phyloP scores from a whole-genome alignment of 2,113 vertebrate species.

The Gymnobelideus leadbeateri region DNA sequence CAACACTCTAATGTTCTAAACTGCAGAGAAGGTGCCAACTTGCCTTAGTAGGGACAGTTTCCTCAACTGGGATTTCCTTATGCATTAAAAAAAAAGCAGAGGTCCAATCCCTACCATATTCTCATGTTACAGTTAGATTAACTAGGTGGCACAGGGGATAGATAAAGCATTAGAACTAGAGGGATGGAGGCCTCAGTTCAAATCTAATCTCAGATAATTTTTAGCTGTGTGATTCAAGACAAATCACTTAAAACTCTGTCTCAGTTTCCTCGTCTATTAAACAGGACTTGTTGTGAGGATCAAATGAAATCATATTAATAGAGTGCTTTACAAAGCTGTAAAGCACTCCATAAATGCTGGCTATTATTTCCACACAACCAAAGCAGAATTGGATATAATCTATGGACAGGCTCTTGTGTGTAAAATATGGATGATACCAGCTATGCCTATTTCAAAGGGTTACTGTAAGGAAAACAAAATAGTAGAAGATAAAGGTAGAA shows the following conservation, averaged over 20 bases:
- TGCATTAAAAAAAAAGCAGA: background rate
- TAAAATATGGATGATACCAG: background rate
- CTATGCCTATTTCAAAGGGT: background rate
- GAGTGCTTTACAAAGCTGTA: background rate
- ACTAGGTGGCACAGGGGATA: background rate
- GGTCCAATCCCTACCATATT: background rate
- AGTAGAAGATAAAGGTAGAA: background rate
- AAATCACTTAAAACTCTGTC: background rate
- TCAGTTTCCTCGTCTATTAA: background rate
- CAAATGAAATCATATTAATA: background rate
- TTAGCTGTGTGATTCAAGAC: background rate
- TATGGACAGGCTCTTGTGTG: background rate
- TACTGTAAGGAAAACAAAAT: background rate
- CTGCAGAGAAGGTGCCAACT: background rate
- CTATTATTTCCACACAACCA: background rate
- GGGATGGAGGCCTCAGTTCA: background rate
- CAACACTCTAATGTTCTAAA: background rate
- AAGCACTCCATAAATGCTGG: background rate
- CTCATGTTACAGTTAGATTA: background rate
- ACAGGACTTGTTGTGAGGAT: background rate
- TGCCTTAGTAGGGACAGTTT: background rate
- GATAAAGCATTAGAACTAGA: background rate
- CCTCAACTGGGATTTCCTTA: background rate
- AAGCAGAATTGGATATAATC: background rate
- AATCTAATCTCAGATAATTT: background rate